Evolutionary conservation across 2,797 vertebrate species (phyloP), one percentile per base, ranked within the genome.

Genomic region (Astyanax mexicanus): DNA sequence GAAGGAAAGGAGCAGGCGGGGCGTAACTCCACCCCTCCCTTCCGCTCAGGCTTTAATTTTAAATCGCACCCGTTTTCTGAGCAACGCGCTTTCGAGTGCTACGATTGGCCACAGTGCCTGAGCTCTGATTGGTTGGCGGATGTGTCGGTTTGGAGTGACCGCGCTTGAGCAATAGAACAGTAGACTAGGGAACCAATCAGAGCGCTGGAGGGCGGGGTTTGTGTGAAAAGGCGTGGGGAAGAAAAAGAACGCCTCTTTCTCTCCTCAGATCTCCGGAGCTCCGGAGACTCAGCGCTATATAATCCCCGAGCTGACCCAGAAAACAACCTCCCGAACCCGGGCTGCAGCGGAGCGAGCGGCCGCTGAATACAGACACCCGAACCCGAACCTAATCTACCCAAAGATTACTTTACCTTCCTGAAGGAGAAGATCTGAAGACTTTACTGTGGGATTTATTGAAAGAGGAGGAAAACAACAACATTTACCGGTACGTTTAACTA

Each of bases 251-350:
- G 55, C 55, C 55, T 35, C 27, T 32, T 32, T 29, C 27, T 62
- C n/a, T 4, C 79, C 38, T 57, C 71, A 79, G 25, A 75, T 66
- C 80, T 77, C 77, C 81, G 79, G 64, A 70, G 86, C 86, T 87
- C 85, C 84, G 83, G 87, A 90, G 82, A 87, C 86, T 89, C n/a
- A n/a, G n/a, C n/a, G n/a, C n/a, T 86, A 90, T 90, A 91, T 93
- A 93, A 92, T 93, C 90, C 88, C 87, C 0, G 86, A 86, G 88
- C 85, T 93, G 92, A 92, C 91, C 92, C 92, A 93, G 92, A 93
- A 94, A 93, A 90, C 86, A 85, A 90, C 91, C 91, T 92, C 88
- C 83, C 82, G 87, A 79, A 84, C 88, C 82, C 80, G 75, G 71
- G 78, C 73, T 78, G 84, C 85, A 74, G 65, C 79, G 52, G 73